Evolutionary conservation across 1,140 invertebrate genomes (phyloP).

Genomic region (Polypedilum pembai): DNA sequence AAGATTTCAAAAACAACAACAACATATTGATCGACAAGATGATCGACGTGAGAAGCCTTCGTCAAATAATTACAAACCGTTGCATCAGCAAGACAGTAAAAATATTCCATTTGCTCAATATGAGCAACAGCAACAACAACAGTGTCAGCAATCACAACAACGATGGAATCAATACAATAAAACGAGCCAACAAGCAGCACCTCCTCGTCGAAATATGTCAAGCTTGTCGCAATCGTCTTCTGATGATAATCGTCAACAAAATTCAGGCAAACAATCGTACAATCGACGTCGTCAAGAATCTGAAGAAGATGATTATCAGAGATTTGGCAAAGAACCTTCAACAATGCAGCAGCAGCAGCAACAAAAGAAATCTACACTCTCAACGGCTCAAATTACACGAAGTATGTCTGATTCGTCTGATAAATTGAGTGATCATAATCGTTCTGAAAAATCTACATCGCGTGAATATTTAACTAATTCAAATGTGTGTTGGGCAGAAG

Average conservation of each 20-base stretch:
- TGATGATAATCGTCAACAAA: slow-evolving; percentile 29
- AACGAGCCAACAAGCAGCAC: background rate
- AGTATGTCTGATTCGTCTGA: slow-evolving; percentile 40
- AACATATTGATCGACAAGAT: slow-evolving; percentile 42
- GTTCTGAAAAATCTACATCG: slow-evolving; percentile 42
- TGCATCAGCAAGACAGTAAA: slow-evolving; percentile 32
- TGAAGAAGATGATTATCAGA: slow-evolving; percentile 34
- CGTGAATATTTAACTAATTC: slow-evolving; percentile 32
- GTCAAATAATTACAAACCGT: slow-evolving; percentile 33
- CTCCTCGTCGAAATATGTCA: background rate
- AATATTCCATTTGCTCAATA: slow-evolving; percentile 45
- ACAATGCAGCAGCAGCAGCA: background rate
- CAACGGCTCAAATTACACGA: slow-evolving; percentile 32
- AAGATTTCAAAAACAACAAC: slow-evolving; percentile 72
- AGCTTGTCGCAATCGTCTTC: background rate
- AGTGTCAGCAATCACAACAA: slow-evolving; percentile 27
- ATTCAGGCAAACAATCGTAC: slow-evolving; percentile 27
- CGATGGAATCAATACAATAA: slow-evolving; percentile 30
- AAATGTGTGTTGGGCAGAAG: slow-evolving; percentile 21
- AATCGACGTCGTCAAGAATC: slow-evolving; percentile 33
- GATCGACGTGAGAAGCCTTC: slow-evolving; percentile 38
- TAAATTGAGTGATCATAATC: slow-evolving; percentile 32
- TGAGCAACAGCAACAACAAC: slow-evolving; percentile 41
- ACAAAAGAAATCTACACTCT: background rate
- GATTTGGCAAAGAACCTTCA: slow-evolving; percentile 31